These are phyloP conservation scores for Scrobipalpa costella DNA, from an alignment of 2,888 invertebrate genomes.

Conservation along the genomic window DNA sequence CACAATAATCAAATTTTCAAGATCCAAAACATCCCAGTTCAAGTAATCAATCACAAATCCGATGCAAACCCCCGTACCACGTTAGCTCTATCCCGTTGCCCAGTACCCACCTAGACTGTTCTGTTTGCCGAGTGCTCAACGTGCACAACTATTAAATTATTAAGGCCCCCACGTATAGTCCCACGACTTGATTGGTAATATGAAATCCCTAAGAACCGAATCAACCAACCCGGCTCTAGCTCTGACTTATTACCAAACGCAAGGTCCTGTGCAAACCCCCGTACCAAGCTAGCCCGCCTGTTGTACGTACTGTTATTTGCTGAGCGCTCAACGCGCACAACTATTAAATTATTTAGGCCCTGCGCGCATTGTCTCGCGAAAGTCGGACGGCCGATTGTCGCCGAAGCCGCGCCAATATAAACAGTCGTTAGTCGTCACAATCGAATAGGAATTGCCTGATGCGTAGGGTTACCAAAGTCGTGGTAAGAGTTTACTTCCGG, in stretches of 20 bases:
- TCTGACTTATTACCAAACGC: too few relatives aligned
- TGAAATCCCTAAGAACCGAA: too few relatives aligned
- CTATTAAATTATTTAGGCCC: slow-evolving; percentile 77
- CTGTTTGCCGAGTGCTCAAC: slow-evolving; percentile 69
- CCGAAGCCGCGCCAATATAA: slow-evolving; percentile 61
- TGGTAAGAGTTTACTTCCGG: too few relatives aligned
- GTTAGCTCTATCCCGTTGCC: too few relatives aligned
- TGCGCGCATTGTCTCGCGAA: slow-evolving; percentile 75
- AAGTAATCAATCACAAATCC: background rate
- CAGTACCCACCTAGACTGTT: too few relatives aligned
- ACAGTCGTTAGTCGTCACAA: slow-evolving; percentile 72
- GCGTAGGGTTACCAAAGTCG: slow-evolving; percentile 33
- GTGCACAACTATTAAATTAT: slow-evolving; percentile 73
- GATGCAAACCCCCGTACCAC: background rate
- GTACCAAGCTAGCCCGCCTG: background rate
- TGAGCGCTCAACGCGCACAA: slow-evolving; percentile 59
- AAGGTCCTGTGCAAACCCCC: background rate
- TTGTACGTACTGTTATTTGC: slow-evolving; percentile 62
- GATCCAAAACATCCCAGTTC: too few relatives aligned
- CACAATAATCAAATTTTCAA: too few relatives aligned
- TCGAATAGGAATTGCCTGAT: slow-evolving; percentile 56
- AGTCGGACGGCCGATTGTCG: slow-evolving; percentile 46
- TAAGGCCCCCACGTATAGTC: slow-evolving; percentile 74
- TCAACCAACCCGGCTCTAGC: too few relatives aligned
- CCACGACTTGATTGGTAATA: too few relatives aligned